These are phyloP conservation scores for Scolopax rusticola DNA, from an alignment of 2,797 vertebrate genomes.

Conservation along the genomic window DNA sequence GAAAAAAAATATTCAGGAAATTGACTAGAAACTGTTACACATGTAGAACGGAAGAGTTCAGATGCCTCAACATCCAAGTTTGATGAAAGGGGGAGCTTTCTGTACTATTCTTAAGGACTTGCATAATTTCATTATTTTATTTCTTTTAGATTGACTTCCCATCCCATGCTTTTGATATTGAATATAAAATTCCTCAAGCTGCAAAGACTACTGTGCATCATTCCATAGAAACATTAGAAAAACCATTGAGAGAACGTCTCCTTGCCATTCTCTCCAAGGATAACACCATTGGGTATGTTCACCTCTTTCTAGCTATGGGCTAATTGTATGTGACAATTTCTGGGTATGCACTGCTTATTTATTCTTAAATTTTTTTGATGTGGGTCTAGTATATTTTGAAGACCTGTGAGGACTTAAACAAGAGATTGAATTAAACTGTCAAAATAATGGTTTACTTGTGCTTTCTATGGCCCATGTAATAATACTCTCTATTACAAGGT, in stretches of 20 bases:
- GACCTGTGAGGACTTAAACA: neutral
- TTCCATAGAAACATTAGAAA: constrained; percentile 86
- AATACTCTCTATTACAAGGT: neutral
- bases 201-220: constrained; percentile 75
- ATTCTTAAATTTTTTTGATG: neutral
- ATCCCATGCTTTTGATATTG: constrained; percentile 84
- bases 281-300: constrained; percentile 87
- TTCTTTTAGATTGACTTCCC: constrained; percentile 91
- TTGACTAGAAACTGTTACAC: neutral
- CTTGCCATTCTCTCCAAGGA: constrained; percentile 89
- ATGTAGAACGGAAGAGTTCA: neutral
- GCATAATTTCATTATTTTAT: neutral
- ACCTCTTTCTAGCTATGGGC: neutral
- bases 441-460: neutral
- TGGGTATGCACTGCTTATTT: neutral
- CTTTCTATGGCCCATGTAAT: neutral
- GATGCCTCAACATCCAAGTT: neutral
- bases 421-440: neutral
- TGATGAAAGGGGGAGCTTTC: neutral
- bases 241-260: constrained; percentile 84
- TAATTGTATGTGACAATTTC: neutral
- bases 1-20: neutral
- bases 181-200: constrained; percentile 88
- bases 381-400: neutral
- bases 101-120: neutral